Evolutionary conservation across 2,113 vertebrate species (phyloP).

Genomic region (Empidonax traillii): DNA sequence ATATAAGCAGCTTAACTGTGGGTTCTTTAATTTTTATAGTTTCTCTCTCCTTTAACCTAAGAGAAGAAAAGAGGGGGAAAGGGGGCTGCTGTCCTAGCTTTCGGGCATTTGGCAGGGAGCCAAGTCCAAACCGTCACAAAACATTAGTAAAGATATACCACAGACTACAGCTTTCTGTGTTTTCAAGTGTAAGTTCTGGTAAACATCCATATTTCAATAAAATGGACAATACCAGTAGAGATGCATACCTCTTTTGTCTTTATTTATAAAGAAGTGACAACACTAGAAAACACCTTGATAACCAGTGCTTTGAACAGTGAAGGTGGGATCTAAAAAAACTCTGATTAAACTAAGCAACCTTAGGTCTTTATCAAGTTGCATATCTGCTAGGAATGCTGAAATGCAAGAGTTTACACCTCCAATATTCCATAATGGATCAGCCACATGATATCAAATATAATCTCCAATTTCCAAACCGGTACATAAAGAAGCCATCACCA

Average conservation of each 20-base stretch:
- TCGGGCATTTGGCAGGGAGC: no score
- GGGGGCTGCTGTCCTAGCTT: no score
- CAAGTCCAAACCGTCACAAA: no score
- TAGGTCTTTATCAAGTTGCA: conserved; percentile 60
- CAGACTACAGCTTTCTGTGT: background rate
- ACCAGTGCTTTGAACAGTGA: conserved; percentile 73
- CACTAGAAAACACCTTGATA: conserved; percentile 80
- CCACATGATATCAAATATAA: conserved; percentile 77
- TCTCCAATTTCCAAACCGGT: conserved; percentile 64
- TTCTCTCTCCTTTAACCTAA: no score
- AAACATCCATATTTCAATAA: conserved; percentile 23
- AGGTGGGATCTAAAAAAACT: conserved; percentile 71
- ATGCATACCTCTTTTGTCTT: conserved; percentile 57
- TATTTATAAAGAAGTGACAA: conserved; percentile 80
- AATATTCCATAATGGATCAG: conserved; percentile 67
- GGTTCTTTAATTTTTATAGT: no score
- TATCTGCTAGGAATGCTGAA: conserved; percentile 70
- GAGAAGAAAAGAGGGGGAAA: no score
- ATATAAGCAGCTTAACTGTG: no score
- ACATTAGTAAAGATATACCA: background rate
- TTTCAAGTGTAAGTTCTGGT: background rate
- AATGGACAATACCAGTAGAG: conserved; percentile 49
- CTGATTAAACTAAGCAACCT: conserved; percentile 53
- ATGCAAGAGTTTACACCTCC: conserved; percentile 65
- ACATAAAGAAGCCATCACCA: conserved; percentile 68